phyloP scores from a whole-genome alignment of 2,797 vertebrate species.

The Eupleurogrammus muticus region DNA sequence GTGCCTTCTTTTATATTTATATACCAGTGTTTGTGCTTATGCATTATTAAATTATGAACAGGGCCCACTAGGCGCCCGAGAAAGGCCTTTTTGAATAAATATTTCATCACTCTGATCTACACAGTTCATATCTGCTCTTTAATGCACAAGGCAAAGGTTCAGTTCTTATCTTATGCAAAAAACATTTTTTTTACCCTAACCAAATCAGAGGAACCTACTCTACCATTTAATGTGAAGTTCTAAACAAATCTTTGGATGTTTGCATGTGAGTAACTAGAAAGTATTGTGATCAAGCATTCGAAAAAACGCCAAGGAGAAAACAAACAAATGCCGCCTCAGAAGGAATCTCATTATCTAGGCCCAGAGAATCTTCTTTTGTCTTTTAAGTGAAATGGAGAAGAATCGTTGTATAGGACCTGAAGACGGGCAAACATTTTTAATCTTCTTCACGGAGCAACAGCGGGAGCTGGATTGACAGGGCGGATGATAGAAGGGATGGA shows the following conservation, averaged over 20 bases:
- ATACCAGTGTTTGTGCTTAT: slow-evolving; percentile 72
- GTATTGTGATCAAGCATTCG: neutral
- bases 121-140: slow-evolving; percentile 73
- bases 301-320: neutral
- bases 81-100: slow-evolving; percentile 83
- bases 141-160: slow-evolving; percentile 57
- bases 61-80: slow-evolving; percentile 74
- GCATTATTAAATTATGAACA: slow-evolving; percentile 83
- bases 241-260: slow-evolving; percentile 42
- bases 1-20: slow-evolving; percentile 82
- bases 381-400: slow-evolving; percentile 51
- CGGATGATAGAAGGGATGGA: slow-evolving; percentile 22
- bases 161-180: slow-evolving; percentile 58
- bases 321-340: neutral
- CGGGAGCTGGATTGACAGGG: slow-evolving; percentile 30
- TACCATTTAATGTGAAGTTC: slow-evolving; percentile 48
- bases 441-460: slow-evolving; percentile 38
- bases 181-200: slow-evolving; percentile 17
- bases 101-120: slow-evolving; percentile 82
- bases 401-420: slow-evolving; percentile 33
- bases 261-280: neutral
- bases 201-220: slow-evolving; percentile 26
- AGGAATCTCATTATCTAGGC: slow-evolving; percentile 43
- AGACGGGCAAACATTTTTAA: slow-evolving; percentile 28
- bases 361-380: slow-evolving; percentile 3